Conservation (phyloP, 2,797 vertebrate species). For the Pangasius macronema region DNA sequence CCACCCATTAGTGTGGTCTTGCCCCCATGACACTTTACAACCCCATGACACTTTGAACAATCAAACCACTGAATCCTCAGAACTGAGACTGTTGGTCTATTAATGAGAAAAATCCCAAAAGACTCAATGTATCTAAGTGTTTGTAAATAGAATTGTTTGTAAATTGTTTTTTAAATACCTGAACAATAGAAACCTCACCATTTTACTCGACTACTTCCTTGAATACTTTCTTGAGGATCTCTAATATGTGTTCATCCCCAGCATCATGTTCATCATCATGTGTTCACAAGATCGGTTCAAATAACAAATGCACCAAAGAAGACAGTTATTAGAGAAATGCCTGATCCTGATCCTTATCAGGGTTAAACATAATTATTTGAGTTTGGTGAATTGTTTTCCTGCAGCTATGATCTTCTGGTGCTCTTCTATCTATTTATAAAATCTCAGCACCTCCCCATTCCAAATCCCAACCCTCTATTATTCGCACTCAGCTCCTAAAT, state of each 20-base stretch:
- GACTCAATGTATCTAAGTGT: background rate
- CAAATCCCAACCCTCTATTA: conserved; percentile 35
- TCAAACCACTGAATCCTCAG: background rate
- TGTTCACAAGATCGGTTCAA: background rate
- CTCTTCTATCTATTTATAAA: conserved; percentile 64
- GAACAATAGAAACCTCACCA: background rate
- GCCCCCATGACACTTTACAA: background rate
- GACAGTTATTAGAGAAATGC: conserved; percentile 33
- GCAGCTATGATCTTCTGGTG: conserved; percentile 65
- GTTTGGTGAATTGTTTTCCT: conserved; percentile 61
- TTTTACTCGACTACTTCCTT: background rate
- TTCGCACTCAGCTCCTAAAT: conserved; percentile 38
- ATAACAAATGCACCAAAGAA: conserved; percentile 14
- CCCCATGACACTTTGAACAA: background rate
- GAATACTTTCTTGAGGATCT: background rate
- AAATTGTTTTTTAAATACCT: background rate
- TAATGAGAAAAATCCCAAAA: background rate
- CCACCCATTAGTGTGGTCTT: background rate
- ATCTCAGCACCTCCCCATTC: conserved; percentile 42
- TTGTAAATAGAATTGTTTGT: background rate
- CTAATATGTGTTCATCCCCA: background rate
- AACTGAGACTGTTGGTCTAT: background rate
- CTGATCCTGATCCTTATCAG: conserved; percentile 66
- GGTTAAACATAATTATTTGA: conserved; percentile 66
- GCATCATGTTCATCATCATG: too few species aligned